Percentiles rank a stretch among this genome's conserved stretches.
phyloP scores from a whole-genome alignment of 2,888 invertebrate species.

The Macrophya annulata region DNA sequence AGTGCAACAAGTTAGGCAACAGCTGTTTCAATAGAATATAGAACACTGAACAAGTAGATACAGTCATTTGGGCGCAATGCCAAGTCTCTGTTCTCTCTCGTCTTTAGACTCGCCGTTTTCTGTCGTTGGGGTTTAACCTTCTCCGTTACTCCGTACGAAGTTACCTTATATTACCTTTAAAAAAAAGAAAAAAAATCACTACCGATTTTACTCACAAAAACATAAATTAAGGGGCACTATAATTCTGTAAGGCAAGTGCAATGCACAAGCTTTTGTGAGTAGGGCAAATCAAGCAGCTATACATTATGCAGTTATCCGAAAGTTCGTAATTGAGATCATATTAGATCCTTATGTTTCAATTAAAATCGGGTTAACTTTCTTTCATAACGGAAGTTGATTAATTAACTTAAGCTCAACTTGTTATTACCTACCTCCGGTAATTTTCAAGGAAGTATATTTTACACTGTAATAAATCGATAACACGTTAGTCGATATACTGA shows the following conservation, averaged over 20 bases:
- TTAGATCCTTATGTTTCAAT: slow-evolving; percentile 8
- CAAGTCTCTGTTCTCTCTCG: slow-evolving; percentile 40
- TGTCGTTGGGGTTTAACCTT: slow-evolving; percentile 9
- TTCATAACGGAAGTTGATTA: neutral
- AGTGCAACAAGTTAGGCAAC: slow-evolving; percentile 75
- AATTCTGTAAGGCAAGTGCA: neutral
- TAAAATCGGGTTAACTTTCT: neutral
- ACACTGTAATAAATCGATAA: neutral
- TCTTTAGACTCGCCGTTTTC: neutral
- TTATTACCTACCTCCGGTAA: neutral
- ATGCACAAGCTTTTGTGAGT: neutral
- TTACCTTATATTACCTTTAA: neutral
- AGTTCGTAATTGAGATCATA: slow-evolving; percentile 24
- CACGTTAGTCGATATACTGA: neutral
- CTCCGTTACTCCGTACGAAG: neutral
- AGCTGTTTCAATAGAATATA: slow-evolving; percentile 69
- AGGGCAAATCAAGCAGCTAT: neutral
- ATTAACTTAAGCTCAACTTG: neutral
- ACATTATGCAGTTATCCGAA: neutral
- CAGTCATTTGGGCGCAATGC: slow-evolving; percentile 49
- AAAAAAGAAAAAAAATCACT: too few species aligned
- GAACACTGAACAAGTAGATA: slow-evolving; percentile 44
- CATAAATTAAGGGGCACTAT: neutral
- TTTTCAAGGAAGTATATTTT: neutral
- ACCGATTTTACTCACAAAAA: neutral